phyloP scores from a whole-genome alignment of 2,888 invertebrate genomes.

The Silvanus unidentatus region DNA sequence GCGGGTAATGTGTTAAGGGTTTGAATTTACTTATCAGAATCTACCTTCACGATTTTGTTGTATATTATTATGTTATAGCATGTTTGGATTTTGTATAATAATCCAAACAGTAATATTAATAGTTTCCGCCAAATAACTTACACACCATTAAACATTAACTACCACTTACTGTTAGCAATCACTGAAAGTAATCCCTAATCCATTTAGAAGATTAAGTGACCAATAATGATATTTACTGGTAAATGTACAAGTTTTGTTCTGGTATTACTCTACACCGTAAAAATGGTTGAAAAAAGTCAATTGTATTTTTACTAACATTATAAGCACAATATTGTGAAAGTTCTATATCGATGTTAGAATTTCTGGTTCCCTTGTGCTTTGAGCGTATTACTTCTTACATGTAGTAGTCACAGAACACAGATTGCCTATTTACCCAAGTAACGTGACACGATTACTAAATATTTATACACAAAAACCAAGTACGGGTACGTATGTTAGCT shows the following conservation, averaged over 20 bases:
- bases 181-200: background rate
- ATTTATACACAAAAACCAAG: slow-evolving; percentile 13
- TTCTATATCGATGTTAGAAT: slow-evolving; percentile 17
- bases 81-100: no score
- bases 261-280: no score
- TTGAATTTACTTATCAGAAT: no score
- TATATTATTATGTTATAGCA: no score
- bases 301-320: slow-evolving; percentile 13
- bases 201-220: slow-evolving; percentile 1
- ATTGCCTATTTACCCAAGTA: slow-evolving; percentile 33
- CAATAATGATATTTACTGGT: background rate
- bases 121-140: no score
- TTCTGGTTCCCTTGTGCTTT: slow-evolving; percentile 16
- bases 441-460: slow-evolving; percentile 31
- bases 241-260: no score
- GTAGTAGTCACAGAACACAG: slow-evolving; percentile 32
- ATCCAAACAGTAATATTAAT: no score
- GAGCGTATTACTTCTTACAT: slow-evolving; percentile 22
- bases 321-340: slow-evolving; percentile 18
- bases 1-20: no score
- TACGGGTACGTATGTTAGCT: slow-evolving; percentile 1
- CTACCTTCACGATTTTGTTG: no score
- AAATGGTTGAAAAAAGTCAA: background rate
- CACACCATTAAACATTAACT: no score
- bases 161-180: background rate